A percentile compares a stretch with the other conserved stretches of the same genome.
phyloP scores from a whole-genome alignment of 2,113 vertebrate genomes.

The Sterrhoptilus dennistouni region DNA sequence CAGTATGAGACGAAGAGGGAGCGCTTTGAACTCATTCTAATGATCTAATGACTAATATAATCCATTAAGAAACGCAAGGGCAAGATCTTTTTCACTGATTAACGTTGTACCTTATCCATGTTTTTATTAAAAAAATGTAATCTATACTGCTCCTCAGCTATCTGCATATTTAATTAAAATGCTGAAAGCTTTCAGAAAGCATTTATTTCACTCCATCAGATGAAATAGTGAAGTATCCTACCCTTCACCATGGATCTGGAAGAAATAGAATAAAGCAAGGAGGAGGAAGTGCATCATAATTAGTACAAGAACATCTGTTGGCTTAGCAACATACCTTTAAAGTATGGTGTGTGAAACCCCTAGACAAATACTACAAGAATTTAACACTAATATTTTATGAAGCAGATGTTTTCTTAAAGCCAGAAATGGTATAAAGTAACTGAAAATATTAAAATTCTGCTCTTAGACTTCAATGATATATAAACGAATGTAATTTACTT shows the following conservation, averaged over 20 bases:
- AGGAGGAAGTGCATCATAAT: not conserved
- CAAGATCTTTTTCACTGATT: constrained; percentile 70
- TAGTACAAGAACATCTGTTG: not conserved
- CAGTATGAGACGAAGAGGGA: constrained; percentile 40
- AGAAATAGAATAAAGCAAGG: not conserved
- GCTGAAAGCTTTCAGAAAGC: constrained; percentile 35
- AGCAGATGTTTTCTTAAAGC: not conserved
- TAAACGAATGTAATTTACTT: not conserved
- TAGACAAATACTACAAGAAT: not conserved
- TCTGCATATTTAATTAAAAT: constrained; percentile 71
- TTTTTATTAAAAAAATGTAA: constrained; percentile 74
- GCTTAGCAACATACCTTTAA: not conserved
- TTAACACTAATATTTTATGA: not conserved
- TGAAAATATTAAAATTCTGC: not conserved
- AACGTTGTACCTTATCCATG: constrained; percentile 52
- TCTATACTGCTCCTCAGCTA: constrained; percentile 55
- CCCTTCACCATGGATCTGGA: not conserved
- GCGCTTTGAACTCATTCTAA: constrained; percentile 62
- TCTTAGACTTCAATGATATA: not conserved
- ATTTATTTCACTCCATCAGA: constrained; percentile 20
- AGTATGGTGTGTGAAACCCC: not conserved
- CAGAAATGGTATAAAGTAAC: not conserved
- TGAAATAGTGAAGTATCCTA: not conserved
- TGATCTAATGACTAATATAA: constrained; percentile 73
- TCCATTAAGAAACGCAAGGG: constrained; percentile 72